Conservation (phyloP, 2,888 invertebrate genomes). For the Nephrocerus scutellatus region DNA sequence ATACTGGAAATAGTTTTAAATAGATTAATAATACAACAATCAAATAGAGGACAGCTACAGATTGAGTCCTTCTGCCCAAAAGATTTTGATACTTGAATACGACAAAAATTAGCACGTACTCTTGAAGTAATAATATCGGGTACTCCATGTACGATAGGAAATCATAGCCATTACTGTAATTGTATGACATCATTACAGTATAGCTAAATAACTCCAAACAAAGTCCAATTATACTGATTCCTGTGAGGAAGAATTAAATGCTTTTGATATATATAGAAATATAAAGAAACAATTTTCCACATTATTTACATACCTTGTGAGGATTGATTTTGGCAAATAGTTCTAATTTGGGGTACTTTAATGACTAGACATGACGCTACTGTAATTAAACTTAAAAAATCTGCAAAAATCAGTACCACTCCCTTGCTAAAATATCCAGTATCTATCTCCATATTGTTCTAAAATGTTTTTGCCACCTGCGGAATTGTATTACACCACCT, state of each 20-base stretch:
- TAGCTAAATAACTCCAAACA: conserved; percentile 58
- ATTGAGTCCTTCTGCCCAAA: conserved; percentile 46
- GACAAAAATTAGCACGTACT: conserved; percentile 64
- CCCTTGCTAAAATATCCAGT: conserved; percentile 43
- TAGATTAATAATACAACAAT: conserved; percentile 48
- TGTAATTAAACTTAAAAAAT: conserved; percentile 64
- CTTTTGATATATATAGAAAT: not conserved
- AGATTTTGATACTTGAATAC: conserved; percentile 61
- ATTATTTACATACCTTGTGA: conserved; percentile 57
- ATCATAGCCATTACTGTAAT: conserved; percentile 66
- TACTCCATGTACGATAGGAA: conserved; percentile 77
- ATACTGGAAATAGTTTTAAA: conserved; percentile 36
- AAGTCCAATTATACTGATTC: conserved; percentile 42
- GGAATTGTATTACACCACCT: too few relatives aligned
- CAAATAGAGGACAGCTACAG: conserved; percentile 47
- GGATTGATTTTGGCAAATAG: conserved; percentile 57
- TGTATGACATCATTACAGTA: conserved; percentile 73
- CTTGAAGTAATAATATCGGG: conserved; percentile 70
- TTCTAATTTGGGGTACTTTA: conserved; percentile 77
- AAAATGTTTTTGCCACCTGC: too few relatives aligned
- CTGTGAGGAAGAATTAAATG: conserved; percentile 27
- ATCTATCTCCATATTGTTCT: too few relatives aligned
- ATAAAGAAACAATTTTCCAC: not conserved
- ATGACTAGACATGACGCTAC: conserved; percentile 68
- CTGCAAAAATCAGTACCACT: conserved; percentile 44